Conservation (phyloP, 2,113 vertebrate species). For the Thinocorus orbignyianus region DNA sequence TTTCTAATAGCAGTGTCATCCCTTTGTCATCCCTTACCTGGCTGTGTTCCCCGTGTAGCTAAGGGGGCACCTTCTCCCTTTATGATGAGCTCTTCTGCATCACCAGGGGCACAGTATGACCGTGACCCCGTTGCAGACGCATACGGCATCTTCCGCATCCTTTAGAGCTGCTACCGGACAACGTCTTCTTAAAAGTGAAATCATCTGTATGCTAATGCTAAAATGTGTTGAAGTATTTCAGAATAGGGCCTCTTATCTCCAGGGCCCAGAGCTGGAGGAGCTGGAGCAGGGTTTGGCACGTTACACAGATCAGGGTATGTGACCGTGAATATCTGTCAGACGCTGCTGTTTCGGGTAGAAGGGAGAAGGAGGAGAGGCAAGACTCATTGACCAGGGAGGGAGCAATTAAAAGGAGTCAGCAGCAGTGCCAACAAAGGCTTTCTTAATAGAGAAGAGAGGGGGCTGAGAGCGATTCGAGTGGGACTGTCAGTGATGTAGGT, state of each 20-base stretch:
- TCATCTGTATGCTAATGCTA: background rate
- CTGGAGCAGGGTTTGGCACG: background rate
- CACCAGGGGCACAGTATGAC: background rate
- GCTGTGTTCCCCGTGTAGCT: background rate
- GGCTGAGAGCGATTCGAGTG: background rate
- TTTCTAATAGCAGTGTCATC: background rate
- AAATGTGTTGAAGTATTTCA: background rate
- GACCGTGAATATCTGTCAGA: background rate
- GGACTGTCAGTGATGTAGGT: background rate
- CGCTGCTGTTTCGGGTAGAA: background rate
- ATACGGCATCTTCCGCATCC: background rate
- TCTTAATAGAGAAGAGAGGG: conserved; percentile 10
- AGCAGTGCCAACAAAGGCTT: conserved; percentile 1
- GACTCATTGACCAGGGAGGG: background rate
- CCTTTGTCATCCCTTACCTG: background rate
- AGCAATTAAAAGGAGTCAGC: background rate
- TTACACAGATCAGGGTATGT: background rate
- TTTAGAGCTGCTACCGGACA: background rate
- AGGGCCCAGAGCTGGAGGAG: background rate
- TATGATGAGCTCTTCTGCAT: background rate
- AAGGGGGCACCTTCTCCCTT: background rate
- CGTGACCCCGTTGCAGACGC: background rate
- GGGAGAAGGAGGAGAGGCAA: background rate
- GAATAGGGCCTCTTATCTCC: background rate
- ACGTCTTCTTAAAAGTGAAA: background rate